phyloP scores from a whole-genome alignment of 2,113 vertebrate genomes.

The Turdus rufiventris region DNA sequence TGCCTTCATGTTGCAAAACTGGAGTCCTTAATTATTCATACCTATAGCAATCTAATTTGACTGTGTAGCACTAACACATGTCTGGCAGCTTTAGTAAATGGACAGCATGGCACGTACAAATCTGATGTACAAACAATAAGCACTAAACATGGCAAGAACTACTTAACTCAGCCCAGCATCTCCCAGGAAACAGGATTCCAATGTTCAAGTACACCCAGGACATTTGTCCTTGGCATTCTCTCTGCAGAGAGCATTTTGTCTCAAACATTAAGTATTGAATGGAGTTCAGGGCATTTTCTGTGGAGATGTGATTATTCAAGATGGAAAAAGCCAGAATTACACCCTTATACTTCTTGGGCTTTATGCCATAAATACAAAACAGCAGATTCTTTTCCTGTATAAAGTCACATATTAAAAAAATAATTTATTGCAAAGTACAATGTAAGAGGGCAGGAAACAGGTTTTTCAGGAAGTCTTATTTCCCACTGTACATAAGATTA shows the following conservation, averaged over 20 bases:
- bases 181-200: neutral
- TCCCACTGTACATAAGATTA: neutral
- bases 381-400: neutral
- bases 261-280: accelerated
- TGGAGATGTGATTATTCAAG: neutral
- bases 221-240: neutral
- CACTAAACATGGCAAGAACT: neutral
- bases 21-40: neutral
- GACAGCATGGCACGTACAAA: neutral
- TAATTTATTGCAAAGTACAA: neutral
- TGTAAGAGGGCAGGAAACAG: neutral
- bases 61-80: accelerated
- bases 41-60: accelerated
- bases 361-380: neutral
- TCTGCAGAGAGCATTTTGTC: neutral
- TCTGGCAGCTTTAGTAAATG: neutral
- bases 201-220: neutral
- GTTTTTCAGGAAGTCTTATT: neutral
- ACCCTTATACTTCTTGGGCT: neutral
- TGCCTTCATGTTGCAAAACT: neutral
- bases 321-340: neutral
- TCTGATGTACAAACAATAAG: neutral
- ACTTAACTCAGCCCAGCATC: neutral
- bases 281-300: neutral
- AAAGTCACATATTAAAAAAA: neutral